Base-by-base conservation (phyloP, 2,888 invertebrate genomes). In the Drosophila limbata region DNA sequence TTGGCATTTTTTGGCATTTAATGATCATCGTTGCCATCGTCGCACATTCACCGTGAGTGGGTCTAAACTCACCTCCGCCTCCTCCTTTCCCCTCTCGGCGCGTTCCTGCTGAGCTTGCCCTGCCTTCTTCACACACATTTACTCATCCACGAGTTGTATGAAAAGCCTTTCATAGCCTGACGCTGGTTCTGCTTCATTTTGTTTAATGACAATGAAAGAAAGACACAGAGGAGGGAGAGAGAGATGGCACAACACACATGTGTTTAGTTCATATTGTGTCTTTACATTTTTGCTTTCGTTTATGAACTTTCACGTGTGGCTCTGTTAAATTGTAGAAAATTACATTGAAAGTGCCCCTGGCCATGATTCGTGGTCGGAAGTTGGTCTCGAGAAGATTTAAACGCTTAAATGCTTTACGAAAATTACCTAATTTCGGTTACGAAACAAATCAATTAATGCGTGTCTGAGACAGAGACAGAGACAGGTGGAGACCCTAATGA, bases 371-470 rank as follows among this genome's bases (percentile, higher is more conserved):
- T 45, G 51, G 59, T 65, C 59, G 57, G 63, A 66, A 60, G 57
- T 55, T 50, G 60, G 55, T 60, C 44, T 47, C 33, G 66, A 71
- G 73, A 85, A 84, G 86, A 83, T 81, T 86, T 76, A 45, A 65
- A 62, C 76, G 78, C 81, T 86, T 86, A 88, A 86, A 86, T 64
- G 88, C 69, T 83, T 76, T 64, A 85, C 39, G 25, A 68, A 74
- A 77, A 86, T 86, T 86, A 86, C 78, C 88, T 86, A 86, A 86
- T 87, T 85, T 87, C 60, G 80, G 89, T 86, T 86, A 86, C 89
- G 89, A 86, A 86, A 86, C 88, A 86, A 86, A 86, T 86, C 89
- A 86, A 86, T 86, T 86, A 85, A 81, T 72, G 88, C 76, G 80
- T 77, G 66, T 75, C 70, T 55, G 35, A 57, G 47, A 53, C 53